Base-by-base conservation (phyloP, 1,140 invertebrate species). In the Conus betulinus region DNA sequence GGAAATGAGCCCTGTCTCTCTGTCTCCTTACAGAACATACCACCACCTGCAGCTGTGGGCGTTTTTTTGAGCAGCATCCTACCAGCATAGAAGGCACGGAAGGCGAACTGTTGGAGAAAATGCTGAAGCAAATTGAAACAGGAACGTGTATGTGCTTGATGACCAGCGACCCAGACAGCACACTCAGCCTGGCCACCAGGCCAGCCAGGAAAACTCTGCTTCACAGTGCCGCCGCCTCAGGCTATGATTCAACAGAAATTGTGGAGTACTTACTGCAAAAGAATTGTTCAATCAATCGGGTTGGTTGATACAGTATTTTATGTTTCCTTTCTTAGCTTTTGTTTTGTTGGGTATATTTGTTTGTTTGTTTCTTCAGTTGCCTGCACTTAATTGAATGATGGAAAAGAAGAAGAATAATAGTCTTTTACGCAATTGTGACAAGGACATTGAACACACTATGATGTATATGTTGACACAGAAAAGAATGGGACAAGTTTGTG, bases 11-110 rank as follows among this genome's bases (percentile, higher is more conserved):
- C 39, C 39, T 85, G 84, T 27, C 39, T 85, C 0, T 52, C 23
- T 78, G 13, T 25, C 53, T 17, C 53, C 52, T 57, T 57, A 8
- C 53, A 87, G 85, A n/a, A 6, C 85, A 87, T 74, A 78, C 76
- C 17, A 15, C 51, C 3, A 86, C 27, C 27, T 91, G 91, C 71
- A 89, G 81, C 63, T 91, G 91, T 89, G 89, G 83, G 23, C 85
- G 88, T 11, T 88, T 89, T 55, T 90, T 91, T 60, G 91, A 91
- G 74, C 88, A 89, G 63, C 91, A 91, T 67, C 91, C 91, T 39
- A 87, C 76, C 39, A 79, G 55, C 6, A 76, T 88, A 1, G 88
- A 90, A 20, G 91, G 90, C 71, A 88, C 82, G 23, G 85, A 87
- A 25, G 85, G 57, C 0, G 89, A 88, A 23, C 53, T 83, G 13